Evolutionary conservation across 2,888 invertebrate species (phyloP).

Genomic region (Xanthorhoe spadicearia): DNA sequence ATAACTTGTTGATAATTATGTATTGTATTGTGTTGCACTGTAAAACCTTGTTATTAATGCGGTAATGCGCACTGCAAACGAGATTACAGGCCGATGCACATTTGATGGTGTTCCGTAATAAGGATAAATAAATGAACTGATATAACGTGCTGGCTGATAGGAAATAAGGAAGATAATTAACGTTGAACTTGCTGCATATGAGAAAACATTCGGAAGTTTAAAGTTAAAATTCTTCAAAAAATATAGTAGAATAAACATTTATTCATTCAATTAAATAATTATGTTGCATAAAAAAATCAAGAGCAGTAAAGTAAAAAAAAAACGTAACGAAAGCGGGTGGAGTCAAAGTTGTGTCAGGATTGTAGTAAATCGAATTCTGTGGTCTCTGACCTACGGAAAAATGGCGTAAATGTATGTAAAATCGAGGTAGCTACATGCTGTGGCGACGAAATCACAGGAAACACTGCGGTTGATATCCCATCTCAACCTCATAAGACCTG

Average conservation of each 20-base stretch:
- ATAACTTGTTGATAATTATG: neutral
- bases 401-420: too few relatives aligned
- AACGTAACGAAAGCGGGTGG: too few relatives aligned
- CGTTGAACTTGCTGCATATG: neutral
- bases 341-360: too few relatives aligned
- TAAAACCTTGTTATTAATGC: neutral
- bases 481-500: conserved; percentile 8
- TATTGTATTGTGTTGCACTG: neutral
- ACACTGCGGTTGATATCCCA: conserved; percentile 14
- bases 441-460: conserved; percentile 13
- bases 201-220: neutral
- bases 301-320: too few relatives aligned
- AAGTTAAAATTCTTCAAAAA: too few relatives aligned
- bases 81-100: neutral
- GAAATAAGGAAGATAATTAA: neutral
- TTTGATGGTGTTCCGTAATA: neutral
- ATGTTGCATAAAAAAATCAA: too few relatives aligned
- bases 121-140: neutral
- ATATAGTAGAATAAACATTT: too few relatives aligned
- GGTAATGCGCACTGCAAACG: neutral
- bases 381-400: too few relatives aligned
- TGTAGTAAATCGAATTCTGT: too few relatives aligned
- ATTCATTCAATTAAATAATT: too few relatives aligned
- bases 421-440: neutral
- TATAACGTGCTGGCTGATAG: neutral